A percentile compares a stretch with the other conserved stretches of the same genome.
Conservation (phyloP, 2,888 invertebrate genomes). For the Hypolimnas misippus region DNA sequence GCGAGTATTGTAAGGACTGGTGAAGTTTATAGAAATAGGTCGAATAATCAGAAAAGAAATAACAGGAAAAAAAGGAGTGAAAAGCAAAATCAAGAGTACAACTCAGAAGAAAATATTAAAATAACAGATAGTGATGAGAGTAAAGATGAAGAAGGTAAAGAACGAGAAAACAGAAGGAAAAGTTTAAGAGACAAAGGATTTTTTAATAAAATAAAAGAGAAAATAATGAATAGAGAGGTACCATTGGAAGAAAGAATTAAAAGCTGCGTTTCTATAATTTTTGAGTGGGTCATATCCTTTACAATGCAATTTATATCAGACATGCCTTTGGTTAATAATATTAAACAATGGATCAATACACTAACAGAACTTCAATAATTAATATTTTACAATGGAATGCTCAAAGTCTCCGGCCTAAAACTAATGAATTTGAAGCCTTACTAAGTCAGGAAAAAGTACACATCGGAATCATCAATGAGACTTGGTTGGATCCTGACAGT, state of each 20-base stretch:
- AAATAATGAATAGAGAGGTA: background rate
- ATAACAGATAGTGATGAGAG: conserved; percentile 10
- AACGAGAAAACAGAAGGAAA: background rate
- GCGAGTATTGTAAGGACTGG: background rate
- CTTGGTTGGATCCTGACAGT: conserved; percentile 29
- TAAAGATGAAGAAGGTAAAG: conserved; percentile 4
- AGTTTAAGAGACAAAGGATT: background rate
- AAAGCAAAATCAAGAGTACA: background rate
- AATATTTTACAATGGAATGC: background rate
- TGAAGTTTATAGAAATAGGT: background rate
- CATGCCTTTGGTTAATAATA: too few relatives aligned
- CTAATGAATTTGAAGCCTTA: conserved; percentile 11
- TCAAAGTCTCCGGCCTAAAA: conserved; percentile 17
- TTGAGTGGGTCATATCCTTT: too few relatives aligned
- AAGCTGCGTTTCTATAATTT: too few relatives aligned
- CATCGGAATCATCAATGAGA: conserved; percentile 36
- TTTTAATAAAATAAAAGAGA: background rate
- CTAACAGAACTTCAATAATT: background rate
- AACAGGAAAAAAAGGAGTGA: background rate
- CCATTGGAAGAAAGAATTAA: conserved; percentile 2
- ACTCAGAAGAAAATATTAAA: conserved; percentile 7
- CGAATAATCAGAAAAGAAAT: conserved; percentile 1
- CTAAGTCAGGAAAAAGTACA: conserved; percentile 30
- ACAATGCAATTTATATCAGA: too few relatives aligned
- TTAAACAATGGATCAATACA: too few relatives aligned